A percentile compares a stretch with the other conserved stretches of the same genome.
Evolutionary conservation across 1,140 invertebrate genomes (phyloP).

Genomic region (Lepidurus arcticus): DNA sequence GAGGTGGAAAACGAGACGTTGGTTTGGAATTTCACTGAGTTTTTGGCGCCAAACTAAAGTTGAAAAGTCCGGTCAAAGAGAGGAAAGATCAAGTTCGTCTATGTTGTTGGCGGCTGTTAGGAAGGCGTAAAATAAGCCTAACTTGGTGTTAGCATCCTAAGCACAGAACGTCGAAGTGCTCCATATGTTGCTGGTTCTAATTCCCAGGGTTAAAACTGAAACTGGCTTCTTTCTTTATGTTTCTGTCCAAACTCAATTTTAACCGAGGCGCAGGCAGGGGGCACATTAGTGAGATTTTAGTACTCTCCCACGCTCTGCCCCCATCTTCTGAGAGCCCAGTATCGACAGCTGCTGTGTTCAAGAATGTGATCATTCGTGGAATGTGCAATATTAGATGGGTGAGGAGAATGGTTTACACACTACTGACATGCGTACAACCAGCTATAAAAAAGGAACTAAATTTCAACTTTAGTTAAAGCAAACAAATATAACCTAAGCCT

Average conservation of each 20-base stretch:
- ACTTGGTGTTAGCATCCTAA: not conserved
- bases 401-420: not conserved
- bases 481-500: not conserved
- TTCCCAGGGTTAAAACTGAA: not conserved
- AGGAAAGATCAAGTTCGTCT: not conserved
- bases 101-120: not conserved
- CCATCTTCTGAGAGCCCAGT: not conserved
- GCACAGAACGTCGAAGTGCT: not conserved
- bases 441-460: slow-evolving; percentile 6
- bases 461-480: slow-evolving; percentile 1
- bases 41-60: not conserved
- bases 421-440: not conserved
- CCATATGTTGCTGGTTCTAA: not conserved
- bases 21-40: not conserved
- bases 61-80: not conserved
- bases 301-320: not conserved
- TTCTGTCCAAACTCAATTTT: not conserved
- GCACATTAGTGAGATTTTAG: not conserved
- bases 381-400: not conserved
- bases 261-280: not conserved
- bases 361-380: not conserved
- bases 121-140: not conserved
- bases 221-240: not conserved
- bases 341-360: not conserved
- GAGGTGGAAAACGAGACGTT: slow-evolving; percentile 5